Evolutionary conservation across 2,797 vertebrate genomes (phyloP).

Genomic region (Spheniscus humboldti): DNA sequence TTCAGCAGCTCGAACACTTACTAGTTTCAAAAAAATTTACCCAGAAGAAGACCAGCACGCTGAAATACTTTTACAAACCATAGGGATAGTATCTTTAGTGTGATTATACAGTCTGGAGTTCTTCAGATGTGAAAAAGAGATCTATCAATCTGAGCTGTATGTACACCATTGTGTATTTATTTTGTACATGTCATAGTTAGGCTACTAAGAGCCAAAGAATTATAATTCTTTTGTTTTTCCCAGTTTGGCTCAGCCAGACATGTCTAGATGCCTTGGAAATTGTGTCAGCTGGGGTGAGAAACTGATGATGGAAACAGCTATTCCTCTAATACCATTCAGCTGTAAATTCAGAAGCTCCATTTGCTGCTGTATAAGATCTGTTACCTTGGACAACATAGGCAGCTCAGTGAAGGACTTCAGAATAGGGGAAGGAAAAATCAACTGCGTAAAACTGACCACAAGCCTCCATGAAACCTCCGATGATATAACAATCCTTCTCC

Average conservation of each 20-base stretch:
- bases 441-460: background rate
- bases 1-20: background rate
- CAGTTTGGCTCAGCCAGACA: background rate
- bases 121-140: background rate
- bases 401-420: background rate
- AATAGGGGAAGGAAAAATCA: background rate
- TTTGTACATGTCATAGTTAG: background rate
- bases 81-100: background rate
- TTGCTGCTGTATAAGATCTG: background rate
- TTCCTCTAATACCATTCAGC: background rate
- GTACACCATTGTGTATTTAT: background rate
- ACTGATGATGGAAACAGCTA: background rate
- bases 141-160: background rate
- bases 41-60: background rate
- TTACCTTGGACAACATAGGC: background rate
- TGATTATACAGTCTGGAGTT: background rate
- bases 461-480: background rate
- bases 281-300: background rate
- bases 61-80: background rate
- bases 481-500: background rate
- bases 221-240: background rate
- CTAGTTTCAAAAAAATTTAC: background rate
- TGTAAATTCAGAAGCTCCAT: background rate
- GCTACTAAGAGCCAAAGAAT: background rate
- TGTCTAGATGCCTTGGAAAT: background rate